These are phyloP conservation scores for Ictalurus furcatus DNA, from an alignment of 2,113 vertebrate genomes.

Conservation along the genomic window DNA sequence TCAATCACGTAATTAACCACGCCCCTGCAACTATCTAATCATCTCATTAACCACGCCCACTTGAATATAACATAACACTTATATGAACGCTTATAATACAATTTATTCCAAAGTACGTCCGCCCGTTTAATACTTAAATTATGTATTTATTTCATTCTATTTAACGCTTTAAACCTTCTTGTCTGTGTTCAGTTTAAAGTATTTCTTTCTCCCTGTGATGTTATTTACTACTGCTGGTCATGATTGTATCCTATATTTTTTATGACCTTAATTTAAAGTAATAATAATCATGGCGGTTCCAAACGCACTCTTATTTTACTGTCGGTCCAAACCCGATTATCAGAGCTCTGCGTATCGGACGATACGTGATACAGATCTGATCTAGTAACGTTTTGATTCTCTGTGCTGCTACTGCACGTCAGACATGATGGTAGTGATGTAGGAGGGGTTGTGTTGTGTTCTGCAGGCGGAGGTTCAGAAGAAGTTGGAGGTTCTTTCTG, in stretches of 20 bases:
- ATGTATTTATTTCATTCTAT: neutral
- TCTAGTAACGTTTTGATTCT: neutral
- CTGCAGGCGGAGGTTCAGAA: constrained; percentile 81
- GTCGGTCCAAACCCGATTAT: neutral
- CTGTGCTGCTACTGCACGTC: neutral
- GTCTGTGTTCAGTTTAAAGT: neutral
- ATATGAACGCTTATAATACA: neutral
- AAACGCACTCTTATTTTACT: neutral
- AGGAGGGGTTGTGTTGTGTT: neutral
- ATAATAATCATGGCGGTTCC: neutral
- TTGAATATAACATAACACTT: neutral
- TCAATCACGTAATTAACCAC: neutral
- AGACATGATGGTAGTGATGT: neutral
- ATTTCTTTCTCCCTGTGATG: too few relatives aligned
- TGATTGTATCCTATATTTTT: too few relatives aligned
- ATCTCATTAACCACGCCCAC: neutral
- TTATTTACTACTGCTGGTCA: neutral
- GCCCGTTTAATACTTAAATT: neutral
- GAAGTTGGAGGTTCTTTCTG: constrained; percentile 84
- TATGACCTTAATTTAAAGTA: too few relatives aligned
- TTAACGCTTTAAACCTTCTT: neutral
- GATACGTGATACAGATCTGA: neutral
- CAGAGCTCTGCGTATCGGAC: neutral
- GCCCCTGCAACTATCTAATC: neutral
- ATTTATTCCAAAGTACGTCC: neutral